Percentiles rank a stretch among this genome's conserved stretches.
Conservation (phyloP, 2,888 invertebrate species). For the Callyntrura guangdongensis region DNA sequence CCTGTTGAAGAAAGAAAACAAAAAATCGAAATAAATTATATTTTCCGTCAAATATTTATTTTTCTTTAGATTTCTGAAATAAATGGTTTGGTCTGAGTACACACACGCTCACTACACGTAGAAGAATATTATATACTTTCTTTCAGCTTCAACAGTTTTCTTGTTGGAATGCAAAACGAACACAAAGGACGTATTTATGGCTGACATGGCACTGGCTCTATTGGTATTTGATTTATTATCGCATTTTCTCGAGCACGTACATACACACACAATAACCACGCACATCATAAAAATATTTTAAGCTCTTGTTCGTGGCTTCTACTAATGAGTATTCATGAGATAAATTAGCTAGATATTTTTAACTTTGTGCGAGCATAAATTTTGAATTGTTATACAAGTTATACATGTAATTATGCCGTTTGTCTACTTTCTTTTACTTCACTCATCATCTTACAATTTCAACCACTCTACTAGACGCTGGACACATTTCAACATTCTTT, state of each 20-base stretch:
- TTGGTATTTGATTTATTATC: slow-evolving; percentile 21
- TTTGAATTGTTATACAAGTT: neutral
- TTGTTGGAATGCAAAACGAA: neutral
- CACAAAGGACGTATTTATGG: slow-evolving; percentile 24
- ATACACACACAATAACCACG: neutral
- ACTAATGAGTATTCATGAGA: slow-evolving; percentile 14
- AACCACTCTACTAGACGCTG: too few species aligned
- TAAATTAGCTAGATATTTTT: slow-evolving; percentile 44
- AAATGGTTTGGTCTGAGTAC: too few species aligned
- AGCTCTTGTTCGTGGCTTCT: neutral
- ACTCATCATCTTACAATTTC: neutral
- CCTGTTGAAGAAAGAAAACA: slow-evolving; percentile 73
- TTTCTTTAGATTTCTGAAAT: too few species aligned
- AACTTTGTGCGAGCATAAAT: slow-evolving; percentile 30
- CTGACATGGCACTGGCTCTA: neutral
- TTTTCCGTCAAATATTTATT: too few species aligned
- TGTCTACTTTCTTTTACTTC: neutral
- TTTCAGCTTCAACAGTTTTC: neutral
- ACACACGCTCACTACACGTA: too few species aligned
- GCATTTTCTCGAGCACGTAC: neutral
- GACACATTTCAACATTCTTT: too few species aligned
- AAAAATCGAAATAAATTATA: slow-evolving; percentile 43
- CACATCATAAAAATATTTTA: too few species aligned
- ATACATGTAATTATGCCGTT: neutral
- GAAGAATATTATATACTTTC: too few species aligned